Base-by-base conservation (phyloP, 2,888 invertebrate genomes). In the Nysson spinosus region DNA sequence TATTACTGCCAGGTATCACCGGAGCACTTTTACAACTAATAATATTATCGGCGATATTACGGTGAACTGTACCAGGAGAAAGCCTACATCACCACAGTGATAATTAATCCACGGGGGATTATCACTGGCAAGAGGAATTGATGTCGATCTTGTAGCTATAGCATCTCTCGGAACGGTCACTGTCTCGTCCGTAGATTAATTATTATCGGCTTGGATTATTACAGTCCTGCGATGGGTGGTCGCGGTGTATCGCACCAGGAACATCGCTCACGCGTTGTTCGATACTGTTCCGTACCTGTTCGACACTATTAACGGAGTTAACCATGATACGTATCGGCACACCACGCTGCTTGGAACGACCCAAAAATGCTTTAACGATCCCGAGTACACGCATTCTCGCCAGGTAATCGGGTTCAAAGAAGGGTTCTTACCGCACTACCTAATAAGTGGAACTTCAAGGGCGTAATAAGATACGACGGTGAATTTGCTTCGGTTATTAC, bases 131-230 rank as follows among this genome's bases (percentile, higher is more conserved):
- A 61, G 60, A 67, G 75, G 61, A 71, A 74, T 71, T 39, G 70
- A 61, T 64, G 52, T 71, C 64, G 50, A 58, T 42, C 61, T 54
- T 42, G 61, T 50, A 44, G 34, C 46, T 24, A 12, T 37, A 54
- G 11, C 54, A 19, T 47, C 52, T 35, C 50, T 54, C 49, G 60
- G 50, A 57, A 57, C 56, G 64, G 68, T 49, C 35, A 55, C 58
- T 64, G 71, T 74, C 75, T 74, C 71, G 68, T 46, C 49, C 54
- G 60, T 60, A 62, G 74, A 75, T 74, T 71, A 75, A 75, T 74
- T 75, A 74, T 74, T 74, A 71, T 75, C 74, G 68, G 60, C 57
- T 50, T 37, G 74, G 76, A 74, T 74, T 74, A 74, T 74, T 74
- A 71, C 74, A 56, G 68, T 57, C 46, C 50, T 68, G 51, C 49